Conservation (phyloP, 2,888 invertebrate species). For the Tetragonisca angustula region DNA sequence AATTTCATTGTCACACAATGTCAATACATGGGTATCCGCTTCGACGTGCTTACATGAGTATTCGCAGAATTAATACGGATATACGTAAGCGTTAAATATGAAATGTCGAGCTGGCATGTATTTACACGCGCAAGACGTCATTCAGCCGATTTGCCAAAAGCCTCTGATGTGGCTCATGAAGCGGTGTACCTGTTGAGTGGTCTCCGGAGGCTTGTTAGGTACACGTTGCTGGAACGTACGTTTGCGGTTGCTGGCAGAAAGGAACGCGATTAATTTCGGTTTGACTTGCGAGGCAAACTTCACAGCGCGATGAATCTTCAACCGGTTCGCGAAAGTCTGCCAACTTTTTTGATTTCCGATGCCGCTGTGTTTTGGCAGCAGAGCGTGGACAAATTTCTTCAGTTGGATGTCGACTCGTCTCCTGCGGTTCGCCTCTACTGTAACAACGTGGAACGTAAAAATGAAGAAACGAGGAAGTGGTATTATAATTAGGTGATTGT, state of each 20-base stretch:
- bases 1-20: not conserved
- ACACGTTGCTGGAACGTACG: conserved; percentile 37
- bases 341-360: conserved; percentile 46
- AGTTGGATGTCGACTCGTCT: not conserved
- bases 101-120: conserved; percentile 20
- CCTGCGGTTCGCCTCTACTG: not conserved
- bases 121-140: conserved; percentile 43
- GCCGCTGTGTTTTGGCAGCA: not conserved
- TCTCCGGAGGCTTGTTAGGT: conserved; percentile 66
- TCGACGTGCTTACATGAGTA: not conserved
- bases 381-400: not conserved
- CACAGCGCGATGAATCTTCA: conserved; percentile 43
- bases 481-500: not conserved
- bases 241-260: conserved; percentile 60
- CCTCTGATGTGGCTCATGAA: conserved; percentile 57
- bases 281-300: conserved; percentile 55
- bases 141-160: conserved; percentile 61
- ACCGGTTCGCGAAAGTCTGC: conserved; percentile 29
- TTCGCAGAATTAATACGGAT: conserved; percentile 18
- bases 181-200: conserved; percentile 72
- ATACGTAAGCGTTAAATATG: conserved; percentile 40
- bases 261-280: conserved; percentile 69
- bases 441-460: too few relatives aligned
- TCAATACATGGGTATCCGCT: not conserved
- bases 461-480: not conserved